Evolutionary conservation across 2,113 vertebrate genomes (phyloP).

Genomic region (Macrotis lagotis): DNA sequence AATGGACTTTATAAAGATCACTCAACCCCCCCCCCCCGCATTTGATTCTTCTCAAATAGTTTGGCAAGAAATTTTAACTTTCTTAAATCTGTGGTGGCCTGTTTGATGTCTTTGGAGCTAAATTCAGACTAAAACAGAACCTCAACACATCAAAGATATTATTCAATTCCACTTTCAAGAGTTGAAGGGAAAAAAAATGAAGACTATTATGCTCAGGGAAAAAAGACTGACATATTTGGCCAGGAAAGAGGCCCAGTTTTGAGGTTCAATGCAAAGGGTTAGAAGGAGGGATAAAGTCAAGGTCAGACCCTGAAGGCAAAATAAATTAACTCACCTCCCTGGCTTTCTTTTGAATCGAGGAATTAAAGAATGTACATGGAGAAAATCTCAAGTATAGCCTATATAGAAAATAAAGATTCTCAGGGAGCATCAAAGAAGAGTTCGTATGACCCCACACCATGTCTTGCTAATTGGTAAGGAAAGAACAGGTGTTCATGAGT

Average conservation of each 20-base stretch:
- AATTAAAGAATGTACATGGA: neutral
- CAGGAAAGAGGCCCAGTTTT: slow-evolving; percentile 41
- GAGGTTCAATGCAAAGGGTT: neutral
- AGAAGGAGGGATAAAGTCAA: neutral
- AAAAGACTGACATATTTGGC: slow-evolving; percentile 14
- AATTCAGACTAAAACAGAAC: slow-evolving; percentile 29
- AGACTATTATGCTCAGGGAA: neutral
- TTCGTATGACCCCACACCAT: neutral
- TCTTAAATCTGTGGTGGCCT: slow-evolving; percentile 15
- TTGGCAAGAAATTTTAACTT: neutral
- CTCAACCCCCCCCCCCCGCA: slow-evolving; percentile 2
- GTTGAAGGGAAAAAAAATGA: slow-evolving; percentile 5
- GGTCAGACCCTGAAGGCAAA: neutral
- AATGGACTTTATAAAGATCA: slow-evolving; percentile 18
- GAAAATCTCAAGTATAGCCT: neutral
- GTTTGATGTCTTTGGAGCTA: slow-evolving; percentile 1
- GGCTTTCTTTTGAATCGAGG: neutral
- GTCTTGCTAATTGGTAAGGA: neutral
- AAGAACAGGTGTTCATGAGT: neutral
- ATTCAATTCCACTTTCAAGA: slow-evolving; percentile 56
- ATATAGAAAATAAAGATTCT: neutral
- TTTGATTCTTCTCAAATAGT: slow-evolving; percentile 12
- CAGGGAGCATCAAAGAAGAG: neutral
- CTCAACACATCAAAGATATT: slow-evolving; percentile 40
- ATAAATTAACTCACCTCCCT: neutral